Percentiles rank a stretch among this genome's conserved stretches.
These are phyloP conservation scores for Hirudo medicinalis DNA, from an alignment of 1,140 invertebrate genomes.

Conservation along the genomic window DNA sequence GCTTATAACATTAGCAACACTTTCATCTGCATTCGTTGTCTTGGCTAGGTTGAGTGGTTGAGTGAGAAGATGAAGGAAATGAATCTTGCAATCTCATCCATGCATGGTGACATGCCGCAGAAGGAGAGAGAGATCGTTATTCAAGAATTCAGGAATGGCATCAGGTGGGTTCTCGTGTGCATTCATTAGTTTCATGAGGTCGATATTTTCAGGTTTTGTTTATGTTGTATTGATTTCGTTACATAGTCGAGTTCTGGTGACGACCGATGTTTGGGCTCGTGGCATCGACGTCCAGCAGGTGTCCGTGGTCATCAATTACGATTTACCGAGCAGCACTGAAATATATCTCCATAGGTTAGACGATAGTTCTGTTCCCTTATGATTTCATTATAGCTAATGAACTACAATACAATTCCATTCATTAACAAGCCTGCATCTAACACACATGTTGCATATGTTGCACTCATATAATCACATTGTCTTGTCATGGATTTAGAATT, in stretches of 20 bases:
- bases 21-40: slow-evolving; percentile 24
- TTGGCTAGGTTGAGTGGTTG: slow-evolving; percentile 32
- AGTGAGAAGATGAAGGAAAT: slow-evolving; percentile 56
- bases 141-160: neutral
- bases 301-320: slow-evolving; percentile 95
- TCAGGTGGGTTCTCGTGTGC: neutral
- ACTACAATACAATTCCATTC: no score
- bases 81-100: slow-evolving; percentile 97
- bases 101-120: slow-evolving; percentile 83
- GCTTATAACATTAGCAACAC: neutral
- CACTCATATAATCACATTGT: slow-evolving; percentile 21
- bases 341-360: slow-evolving; percentile 97
- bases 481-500: slow-evolving; percentile 25
- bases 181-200: neutral
- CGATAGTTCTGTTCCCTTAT: no score
- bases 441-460: slow-evolving; percentile 31
- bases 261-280: slow-evolving; percentile 87
- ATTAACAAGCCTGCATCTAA: no score
- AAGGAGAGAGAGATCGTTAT: slow-evolving; percentile 7
- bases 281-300: slow-evolving; percentile 98
- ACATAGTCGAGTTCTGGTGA: slow-evolving; percentile 67
- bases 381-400: no score
- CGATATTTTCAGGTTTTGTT: neutral
- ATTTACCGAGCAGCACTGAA: slow-evolving; percentile 90
- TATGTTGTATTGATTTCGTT: neutral